Conservation (phyloP, 1,140 invertebrate species). For the Archivesica marissinica region DNA sequence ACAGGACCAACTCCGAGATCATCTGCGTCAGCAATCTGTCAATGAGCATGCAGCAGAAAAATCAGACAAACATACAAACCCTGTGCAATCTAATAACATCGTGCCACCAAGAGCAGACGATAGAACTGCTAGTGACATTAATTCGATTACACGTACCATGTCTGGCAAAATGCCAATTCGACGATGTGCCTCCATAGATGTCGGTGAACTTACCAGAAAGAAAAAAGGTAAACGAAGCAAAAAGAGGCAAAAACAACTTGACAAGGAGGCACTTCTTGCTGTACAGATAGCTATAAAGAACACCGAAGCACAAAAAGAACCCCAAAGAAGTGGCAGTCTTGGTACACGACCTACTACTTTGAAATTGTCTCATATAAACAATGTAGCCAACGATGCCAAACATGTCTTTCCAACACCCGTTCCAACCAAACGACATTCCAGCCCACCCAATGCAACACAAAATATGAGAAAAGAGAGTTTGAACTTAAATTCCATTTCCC, state of each 20-base stretch:
- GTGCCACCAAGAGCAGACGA: neutral
- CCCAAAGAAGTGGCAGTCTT: slow-evolving; percentile 37
- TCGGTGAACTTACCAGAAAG: slow-evolving; percentile 50
- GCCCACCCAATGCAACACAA: neutral
- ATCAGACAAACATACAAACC: neutral
- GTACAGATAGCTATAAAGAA: slow-evolving; percentile 7
- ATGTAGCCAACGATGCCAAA: neutral
- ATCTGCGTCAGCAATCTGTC: neutral
- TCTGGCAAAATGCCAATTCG: slow-evolving; percentile 43
- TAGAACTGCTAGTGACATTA: neutral
- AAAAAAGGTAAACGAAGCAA: slow-evolving; percentile 56
- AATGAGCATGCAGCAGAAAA: slow-evolving; percentile 5
- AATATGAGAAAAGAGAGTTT: slow-evolving; percentile 1
- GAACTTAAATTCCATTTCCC: slow-evolving; percentile 33
- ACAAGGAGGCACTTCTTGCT: slow-evolving; percentile 39
- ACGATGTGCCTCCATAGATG: slow-evolving; percentile 57
- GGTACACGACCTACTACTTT: slow-evolving; percentile 42
- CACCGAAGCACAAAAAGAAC: neutral
- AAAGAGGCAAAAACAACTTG: slow-evolving; percentile 33
- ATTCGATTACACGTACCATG: neutral
- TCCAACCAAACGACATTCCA: slow-evolving; percentile 53
- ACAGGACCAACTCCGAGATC: neutral
- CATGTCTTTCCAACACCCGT: slow-evolving; percentile 56
- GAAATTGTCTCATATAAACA: slow-evolving; percentile 28
- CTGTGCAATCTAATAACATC: neutral